These are phyloP conservation scores for Holothuria glaberrima DNA, from an alignment of 35 echinoderm and acorn worm genomes.

Conservation along the genomic window DNA sequence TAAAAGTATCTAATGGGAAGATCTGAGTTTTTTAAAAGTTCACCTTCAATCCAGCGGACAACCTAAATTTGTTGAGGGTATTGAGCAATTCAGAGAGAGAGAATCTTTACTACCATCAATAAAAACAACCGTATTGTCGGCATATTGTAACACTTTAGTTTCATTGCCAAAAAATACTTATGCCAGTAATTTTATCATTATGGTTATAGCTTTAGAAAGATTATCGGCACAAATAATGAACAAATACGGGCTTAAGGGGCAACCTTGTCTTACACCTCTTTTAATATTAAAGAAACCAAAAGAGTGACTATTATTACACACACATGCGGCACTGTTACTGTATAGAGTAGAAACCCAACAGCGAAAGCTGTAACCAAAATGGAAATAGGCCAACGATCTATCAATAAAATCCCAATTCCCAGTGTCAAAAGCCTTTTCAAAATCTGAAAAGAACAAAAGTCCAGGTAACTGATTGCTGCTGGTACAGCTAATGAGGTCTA, in stretches of 20 bases:
- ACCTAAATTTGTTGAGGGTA: conserved; percentile 21
- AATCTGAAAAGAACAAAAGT: conserved; percentile 64
- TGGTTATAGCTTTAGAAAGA: conserved; percentile 18
- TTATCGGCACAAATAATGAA: conserved; percentile 65
- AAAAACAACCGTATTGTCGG: conserved; percentile 62
- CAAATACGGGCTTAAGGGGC: conserved; percentile 63
- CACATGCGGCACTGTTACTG: conserved; percentile 65
- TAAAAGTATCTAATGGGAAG: conserved; percentile 9
- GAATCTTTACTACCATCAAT: conserved; percentile 39
- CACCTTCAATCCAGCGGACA: conserved; percentile 44
- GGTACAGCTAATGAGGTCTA: conserved; percentile 14
- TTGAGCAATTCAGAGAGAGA: background rate
- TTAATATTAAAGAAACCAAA: too few relatives aligned
- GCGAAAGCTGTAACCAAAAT: background rate
- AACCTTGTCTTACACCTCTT: conserved; percentile 65
- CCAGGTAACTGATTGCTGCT: conserved; percentile 24
- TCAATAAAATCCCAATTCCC: too few relatives aligned
- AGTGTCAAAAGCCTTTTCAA: conserved; percentile 46
- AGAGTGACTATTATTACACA: conserved; percentile 71
- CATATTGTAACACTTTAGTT: conserved; percentile 26
- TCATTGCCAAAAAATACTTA: conserved; percentile 26
- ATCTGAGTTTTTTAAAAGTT: conserved; percentile 63
- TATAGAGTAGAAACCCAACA: too few relatives aligned
- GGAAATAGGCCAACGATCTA: too few relatives aligned
- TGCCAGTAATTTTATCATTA: conserved; percentile 50